Percentiles rank a stretch among this genome's conserved stretches.
Conservation (phyloP, 2,888 invertebrate species). For the Choristoneura rosaceana region DNA sequence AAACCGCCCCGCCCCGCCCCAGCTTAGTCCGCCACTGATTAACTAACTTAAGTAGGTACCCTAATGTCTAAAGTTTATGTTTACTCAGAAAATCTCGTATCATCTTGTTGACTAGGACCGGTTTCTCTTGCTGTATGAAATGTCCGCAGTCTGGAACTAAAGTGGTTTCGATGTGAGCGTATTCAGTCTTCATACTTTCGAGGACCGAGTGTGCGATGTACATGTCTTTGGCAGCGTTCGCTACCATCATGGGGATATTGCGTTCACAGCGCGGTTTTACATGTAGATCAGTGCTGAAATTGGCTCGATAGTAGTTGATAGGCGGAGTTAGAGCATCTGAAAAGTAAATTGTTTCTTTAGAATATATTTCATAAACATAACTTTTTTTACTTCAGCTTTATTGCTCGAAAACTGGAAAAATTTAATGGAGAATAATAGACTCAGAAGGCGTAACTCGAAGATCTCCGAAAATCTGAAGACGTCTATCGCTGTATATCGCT, state of each 20-base stretch:
- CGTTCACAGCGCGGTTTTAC: conserved; percentile 59
- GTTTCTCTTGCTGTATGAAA: conserved; percentile 85
- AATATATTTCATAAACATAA: too few relatives aligned
- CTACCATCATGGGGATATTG: conserved; percentile 74
- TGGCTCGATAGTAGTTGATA: conserved; percentile 85
- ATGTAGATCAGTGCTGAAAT: conserved; percentile 59
- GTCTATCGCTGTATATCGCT: too few relatives aligned
- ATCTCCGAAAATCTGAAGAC: too few relatives aligned
- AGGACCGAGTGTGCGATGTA: conserved; percentile 61
- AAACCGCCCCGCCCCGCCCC: too few relatives aligned
- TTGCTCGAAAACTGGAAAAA: too few relatives aligned
- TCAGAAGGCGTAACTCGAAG: too few relatives aligned
- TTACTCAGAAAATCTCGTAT: conserved; percentile 78
- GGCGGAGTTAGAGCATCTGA: conserved; percentile 83
- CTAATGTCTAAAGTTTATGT: conserved; percentile 56
- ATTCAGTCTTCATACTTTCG: conserved; percentile 69
- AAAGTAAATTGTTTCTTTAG: not conserved
- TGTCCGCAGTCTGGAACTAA: conserved; percentile 78
- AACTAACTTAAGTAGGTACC: not conserved
- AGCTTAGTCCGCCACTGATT: too few relatives aligned
- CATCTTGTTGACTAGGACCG: conserved; percentile 78
- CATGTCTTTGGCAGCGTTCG: conserved; percentile 76
- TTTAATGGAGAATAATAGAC: too few relatives aligned
- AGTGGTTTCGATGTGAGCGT: conserved; percentile 71
- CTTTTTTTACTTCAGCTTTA: too few relatives aligned